phyloP scores from a whole-genome alignment of 2,113 vertebrate species.

The Pyrgilauda ruficollis region DNA sequence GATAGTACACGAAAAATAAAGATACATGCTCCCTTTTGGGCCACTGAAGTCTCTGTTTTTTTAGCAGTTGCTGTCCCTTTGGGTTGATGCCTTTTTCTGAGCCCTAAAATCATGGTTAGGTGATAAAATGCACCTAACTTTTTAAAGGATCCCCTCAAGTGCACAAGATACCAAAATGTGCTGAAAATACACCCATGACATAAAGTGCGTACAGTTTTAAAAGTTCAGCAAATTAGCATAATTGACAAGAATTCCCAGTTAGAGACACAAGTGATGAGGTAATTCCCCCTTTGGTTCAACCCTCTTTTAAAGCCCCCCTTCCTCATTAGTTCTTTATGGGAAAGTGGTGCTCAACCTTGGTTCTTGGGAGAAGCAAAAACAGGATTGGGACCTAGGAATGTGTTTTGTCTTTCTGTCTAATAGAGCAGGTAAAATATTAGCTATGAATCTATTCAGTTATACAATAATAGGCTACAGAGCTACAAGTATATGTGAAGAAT shows the following conservation, averaged over 20 bases:
- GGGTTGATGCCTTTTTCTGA: neutral
- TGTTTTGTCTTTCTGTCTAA: neutral
- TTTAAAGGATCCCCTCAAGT: neutral
- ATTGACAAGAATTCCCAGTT: neutral
- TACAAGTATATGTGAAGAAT: neutral
- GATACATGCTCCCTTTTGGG: neutral
- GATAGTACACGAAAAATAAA: neutral
- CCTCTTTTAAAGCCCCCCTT: neutral
- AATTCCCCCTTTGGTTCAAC: neutral
- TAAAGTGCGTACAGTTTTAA: neutral
- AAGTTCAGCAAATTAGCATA: neutral
- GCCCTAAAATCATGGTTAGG: neutral
- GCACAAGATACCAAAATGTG: neutral
- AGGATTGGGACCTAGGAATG: neutral
- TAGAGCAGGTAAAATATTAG: neutral
- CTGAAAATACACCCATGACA: neutral
- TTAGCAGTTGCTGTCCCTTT: neutral
- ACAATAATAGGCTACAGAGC: neutral
- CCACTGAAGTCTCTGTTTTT: neutral
- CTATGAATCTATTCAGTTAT: neutral
- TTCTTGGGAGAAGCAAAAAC: neutral
- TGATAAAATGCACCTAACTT: neutral
- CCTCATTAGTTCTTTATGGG: neutral
- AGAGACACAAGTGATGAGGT: neutral
- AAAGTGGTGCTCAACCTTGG: fast-evolving